A percentile compares a stretch with the other conserved stretches of the same genome.
These are phyloP conservation scores for Notiomystis cincta DNA, from an alignment of 2,113 vertebrate genomes.

Conservation along the genomic window DNA sequence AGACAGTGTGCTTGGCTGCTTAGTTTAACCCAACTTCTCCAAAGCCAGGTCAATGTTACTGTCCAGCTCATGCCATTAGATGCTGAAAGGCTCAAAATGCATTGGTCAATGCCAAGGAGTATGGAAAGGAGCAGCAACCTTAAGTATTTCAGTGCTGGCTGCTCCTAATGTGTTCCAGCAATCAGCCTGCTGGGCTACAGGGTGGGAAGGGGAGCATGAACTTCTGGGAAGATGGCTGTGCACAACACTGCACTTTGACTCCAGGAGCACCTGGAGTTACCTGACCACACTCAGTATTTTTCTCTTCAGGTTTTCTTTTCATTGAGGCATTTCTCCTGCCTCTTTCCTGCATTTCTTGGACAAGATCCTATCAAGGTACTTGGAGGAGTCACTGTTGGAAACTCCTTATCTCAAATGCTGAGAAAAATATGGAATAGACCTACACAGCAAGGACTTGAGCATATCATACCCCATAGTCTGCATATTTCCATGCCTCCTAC, in stretches of 20 bases:
- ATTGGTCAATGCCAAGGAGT: not conserved
- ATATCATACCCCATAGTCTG: not conserved
- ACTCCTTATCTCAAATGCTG: not conserved
- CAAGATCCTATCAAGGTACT: not conserved
- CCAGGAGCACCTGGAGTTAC: not conserved
- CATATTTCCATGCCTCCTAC: not conserved
- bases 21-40: not conserved
- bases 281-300: not conserved
- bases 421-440: not conserved
- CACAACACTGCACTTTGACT: rapidly evolving
- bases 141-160: not conserved
- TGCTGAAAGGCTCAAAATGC: not conserved
- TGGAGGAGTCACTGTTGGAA: not conserved
- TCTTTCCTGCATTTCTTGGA: not conserved
- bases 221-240: not conserved
- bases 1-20: not conserved
- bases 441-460: not conserved
- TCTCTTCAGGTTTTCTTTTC: not conserved
- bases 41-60: not conserved
- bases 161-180: not conserved
- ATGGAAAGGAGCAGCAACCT: not conserved
- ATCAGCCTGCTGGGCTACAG: not conserved
- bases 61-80: not conserved
- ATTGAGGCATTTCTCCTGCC: not conserved
- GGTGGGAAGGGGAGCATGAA: not conserved